These are phyloP conservation scores for Hylaea fasciaria DNA, from an alignment of 2,888 invertebrate genomes.

Conservation along the genomic window DNA sequence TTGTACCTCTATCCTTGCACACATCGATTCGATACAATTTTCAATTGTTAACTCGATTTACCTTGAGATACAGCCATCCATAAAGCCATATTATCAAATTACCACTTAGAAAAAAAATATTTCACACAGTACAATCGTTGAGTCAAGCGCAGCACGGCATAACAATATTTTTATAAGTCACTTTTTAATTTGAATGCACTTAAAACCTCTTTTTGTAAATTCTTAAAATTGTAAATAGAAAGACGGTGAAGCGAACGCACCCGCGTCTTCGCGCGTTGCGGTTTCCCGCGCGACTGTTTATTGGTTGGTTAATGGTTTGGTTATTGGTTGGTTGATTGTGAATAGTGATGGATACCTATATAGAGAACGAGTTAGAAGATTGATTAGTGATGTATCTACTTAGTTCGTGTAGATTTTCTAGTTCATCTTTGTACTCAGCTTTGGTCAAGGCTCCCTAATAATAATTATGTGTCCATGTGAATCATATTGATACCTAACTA, in stretches of 20 bases:
- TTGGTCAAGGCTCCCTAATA: no score
- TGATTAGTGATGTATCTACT: no score
- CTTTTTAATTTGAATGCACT: neutral
- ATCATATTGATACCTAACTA: no score
- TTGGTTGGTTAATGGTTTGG: no score
- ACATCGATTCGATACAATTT: conserved; percentile 3
- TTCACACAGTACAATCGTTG: neutral
- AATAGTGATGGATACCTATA: neutral
- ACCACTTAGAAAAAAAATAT: conserved; percentile 12
- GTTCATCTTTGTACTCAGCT: no score
- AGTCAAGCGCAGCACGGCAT: conserved; percentile 2
- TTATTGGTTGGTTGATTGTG: neutral
- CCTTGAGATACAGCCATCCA: conserved; percentile 23
- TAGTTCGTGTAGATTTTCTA: no score
- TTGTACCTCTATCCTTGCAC: no score
- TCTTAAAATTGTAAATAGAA: conserved; percentile 1
- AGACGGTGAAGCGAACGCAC: conserved; percentile 18
- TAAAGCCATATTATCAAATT: conserved; percentile 27
- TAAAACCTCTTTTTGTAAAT: neutral
- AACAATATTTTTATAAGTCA: conserved; percentile 10
- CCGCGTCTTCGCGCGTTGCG: conserved; percentile 45
- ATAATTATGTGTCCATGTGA: no score
- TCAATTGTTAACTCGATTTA: conserved; percentile 20
- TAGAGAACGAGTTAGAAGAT: no score
- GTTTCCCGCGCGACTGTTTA: conserved; percentile 74